Evolutionary conservation across 2,797 vertebrate genomes (phyloP).

Genomic region (Cyclopterus lumpus): DNA sequence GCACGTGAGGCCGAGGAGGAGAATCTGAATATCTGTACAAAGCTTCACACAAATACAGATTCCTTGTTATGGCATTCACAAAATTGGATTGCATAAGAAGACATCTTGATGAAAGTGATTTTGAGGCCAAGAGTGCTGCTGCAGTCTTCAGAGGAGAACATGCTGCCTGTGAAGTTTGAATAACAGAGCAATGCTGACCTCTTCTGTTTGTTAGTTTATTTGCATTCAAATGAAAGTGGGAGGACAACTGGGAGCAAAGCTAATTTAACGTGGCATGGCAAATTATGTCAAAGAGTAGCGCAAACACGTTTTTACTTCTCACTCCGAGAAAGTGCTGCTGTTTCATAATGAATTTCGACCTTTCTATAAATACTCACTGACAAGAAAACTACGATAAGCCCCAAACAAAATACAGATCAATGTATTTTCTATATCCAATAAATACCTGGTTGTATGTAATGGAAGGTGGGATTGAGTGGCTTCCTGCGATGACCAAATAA

Average conservation of each 20-base stretch:
- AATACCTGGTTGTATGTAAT: neutral
- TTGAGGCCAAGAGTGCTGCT: slow-evolving; percentile 20
- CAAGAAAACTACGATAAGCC: neutral
- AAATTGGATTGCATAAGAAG: neutral
- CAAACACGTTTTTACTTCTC: neutral
- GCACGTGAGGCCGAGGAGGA: neutral
- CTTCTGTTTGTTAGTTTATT: slow-evolving; percentile 47
- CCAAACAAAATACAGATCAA: neutral
- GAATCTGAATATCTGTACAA: neutral
- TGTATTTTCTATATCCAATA: neutral
- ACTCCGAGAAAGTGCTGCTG: neutral
- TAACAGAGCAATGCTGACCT: slow-evolving; percentile 65
- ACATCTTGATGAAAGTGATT: slow-evolving; percentile 23
- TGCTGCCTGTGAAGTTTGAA: neutral
- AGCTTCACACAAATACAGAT: neutral
- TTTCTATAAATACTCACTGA: neutral
- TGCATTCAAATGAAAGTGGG: neutral
- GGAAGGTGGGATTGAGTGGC: neutral
- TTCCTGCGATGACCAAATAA: neutral
- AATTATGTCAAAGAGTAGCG: neutral
- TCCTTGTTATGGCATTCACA: slow-evolving; percentile 3
- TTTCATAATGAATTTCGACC: neutral
- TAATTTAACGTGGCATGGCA: neutral
- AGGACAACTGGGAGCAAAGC: neutral
- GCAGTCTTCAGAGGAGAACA: slow-evolving; percentile 22